Evolutionary conservation across 2,113 vertebrate genomes (phyloP), one percentile per base, ranked within the genome.

Genomic region (Mesocricetus auratus): DNA sequence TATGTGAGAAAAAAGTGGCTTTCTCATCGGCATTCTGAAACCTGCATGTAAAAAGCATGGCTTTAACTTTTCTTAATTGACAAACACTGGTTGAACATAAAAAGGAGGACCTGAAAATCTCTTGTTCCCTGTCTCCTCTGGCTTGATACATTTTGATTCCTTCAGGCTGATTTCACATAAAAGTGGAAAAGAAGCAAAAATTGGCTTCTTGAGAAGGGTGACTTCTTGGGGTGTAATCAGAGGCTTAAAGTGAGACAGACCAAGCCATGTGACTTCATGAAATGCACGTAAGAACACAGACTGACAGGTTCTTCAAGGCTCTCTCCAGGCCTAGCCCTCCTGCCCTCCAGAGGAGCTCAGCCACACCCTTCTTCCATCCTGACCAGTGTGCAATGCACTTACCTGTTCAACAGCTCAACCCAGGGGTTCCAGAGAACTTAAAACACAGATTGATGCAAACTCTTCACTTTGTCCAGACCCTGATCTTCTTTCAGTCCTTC

Each of bases 61-160:
- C 81, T 94, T 94, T 96, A 78, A 15, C 19, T 91, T 62, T 90
- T 64, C 24, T 50, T 82, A 62, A 90, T 68, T 83, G n/a, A 66
- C 86, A 73, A 93, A 85, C 69, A 68, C 16, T 42, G 47, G 21
- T 68, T 79, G 19, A 26, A 39, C 31, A 86, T 86, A 21, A 56
- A 85, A 87, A 78, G 47, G 36, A 95, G 69, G 64, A 73, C 47
- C 19, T 79, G 79, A 74, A 86, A 82, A 26, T 75, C 24, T 93
- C 26, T 93, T 86, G 12, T 86, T 88, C 42, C 19, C 3, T 58
- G 5, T 86, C 10, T 42, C 26, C 7, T 58, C 42, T 60, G 31
- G 64, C 90, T 94, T 83, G 78, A 39, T 53, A 77, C 5, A 56
- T 75, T 75, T 93, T 95, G 39, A 73, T 90, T 86, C 22, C n/a